phyloP scores from a whole-genome alignment of 2,113 vertebrate species.

The Elgaria multicarinata region DNA sequence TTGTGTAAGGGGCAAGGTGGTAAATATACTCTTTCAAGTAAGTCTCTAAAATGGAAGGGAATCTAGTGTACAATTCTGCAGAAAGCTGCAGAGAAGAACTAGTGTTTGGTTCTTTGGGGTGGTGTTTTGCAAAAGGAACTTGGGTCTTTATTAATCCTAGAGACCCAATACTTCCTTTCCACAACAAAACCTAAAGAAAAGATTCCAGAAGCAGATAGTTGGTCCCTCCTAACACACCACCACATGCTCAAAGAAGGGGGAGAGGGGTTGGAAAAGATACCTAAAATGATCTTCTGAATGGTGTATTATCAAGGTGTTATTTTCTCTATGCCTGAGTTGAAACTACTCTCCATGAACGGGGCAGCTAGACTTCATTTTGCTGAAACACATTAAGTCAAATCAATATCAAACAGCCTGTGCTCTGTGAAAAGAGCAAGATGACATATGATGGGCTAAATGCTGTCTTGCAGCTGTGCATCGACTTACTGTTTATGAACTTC shows the following conservation, averaged over 20 bases:
- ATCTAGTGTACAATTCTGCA: not conserved
- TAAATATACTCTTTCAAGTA: not conserved
- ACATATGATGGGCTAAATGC: slow-evolving; percentile 15
- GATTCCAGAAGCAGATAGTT: not conserved
- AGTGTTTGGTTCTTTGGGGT: not conserved
- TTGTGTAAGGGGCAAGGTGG: not conserved
- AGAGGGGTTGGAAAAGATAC: too few species aligned
- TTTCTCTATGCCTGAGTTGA: not conserved
- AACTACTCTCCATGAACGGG: not conserved
- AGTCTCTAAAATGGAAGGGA: not conserved
- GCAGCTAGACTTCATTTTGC: slow-evolving; percentile 14
- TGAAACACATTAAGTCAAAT: slow-evolving; percentile 25
- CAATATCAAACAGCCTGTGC: not conserved
- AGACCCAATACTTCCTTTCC: not conserved
- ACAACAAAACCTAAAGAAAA: not conserved
- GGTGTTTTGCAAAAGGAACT: too few species aligned
- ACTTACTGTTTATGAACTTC: slow-evolving; percentile 29
- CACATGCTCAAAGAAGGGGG: too few species aligned
- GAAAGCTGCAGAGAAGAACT: not conserved
- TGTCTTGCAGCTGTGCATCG: not conserved
- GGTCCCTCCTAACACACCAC: not conserved
- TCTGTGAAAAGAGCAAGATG: not conserved
- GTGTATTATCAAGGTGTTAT: not conserved
- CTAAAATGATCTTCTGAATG: not conserved
- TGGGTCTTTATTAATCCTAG: not conserved